Evolutionary conservation across 2,888 invertebrate species (phyloP).

Genomic region (Coelogynopora nodosa): DNA sequence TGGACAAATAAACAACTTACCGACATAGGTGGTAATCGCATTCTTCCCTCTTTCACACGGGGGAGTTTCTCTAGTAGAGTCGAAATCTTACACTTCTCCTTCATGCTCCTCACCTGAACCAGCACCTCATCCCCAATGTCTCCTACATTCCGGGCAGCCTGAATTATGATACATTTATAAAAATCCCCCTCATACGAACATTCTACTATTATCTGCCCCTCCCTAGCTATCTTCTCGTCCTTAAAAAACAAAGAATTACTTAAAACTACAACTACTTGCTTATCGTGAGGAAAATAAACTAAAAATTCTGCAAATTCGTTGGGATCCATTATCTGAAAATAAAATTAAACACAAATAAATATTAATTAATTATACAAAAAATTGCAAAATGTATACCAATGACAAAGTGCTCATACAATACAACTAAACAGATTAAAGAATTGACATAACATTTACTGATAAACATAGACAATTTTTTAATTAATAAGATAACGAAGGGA

Average conservation of each 20-base stretch:
- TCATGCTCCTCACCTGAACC: not conserved
- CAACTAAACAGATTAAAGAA: not conserved
- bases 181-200: not conserved
- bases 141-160: not conserved
- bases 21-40: not conserved
- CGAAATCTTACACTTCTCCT: not conserved
- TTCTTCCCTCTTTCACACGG: not conserved
- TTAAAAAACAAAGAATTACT: not conserved
- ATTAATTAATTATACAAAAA: not conserved
- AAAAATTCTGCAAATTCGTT: not conserved
- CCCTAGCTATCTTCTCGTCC: not conserved
- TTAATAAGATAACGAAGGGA: not conserved
- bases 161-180: not conserved
- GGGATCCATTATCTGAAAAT: not conserved
- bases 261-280: not conserved
- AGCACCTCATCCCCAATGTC: not conserved
- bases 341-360: not conserved
- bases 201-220: not conserved
- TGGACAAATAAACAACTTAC: not conserved
- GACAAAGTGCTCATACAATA: not conserved
- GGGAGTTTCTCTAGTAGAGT: not conserved
- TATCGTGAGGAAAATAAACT: not conserved
- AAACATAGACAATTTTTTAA: not conserved
- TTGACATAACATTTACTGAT: not conserved
- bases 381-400: not conserved